phyloP scores from a whole-genome alignment of 1,140 invertebrate species.

The Drosophila lini region DNA sequence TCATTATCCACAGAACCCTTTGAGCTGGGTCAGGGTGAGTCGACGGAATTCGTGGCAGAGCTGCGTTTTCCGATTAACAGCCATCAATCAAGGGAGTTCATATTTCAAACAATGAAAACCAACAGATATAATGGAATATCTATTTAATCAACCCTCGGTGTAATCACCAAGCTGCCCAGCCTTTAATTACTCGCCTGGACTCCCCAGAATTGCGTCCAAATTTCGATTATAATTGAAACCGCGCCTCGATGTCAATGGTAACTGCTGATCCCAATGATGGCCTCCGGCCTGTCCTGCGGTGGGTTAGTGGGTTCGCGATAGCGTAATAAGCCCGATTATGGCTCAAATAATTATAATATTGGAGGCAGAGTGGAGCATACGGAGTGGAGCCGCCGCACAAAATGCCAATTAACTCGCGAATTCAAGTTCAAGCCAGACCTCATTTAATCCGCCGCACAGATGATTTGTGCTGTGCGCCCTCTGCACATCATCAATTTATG shows the following conservation, averaged over 20 bases:
- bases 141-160: constrained; percentile 44
- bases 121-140: constrained; percentile 28
- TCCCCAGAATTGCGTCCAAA: constrained; percentile 12
- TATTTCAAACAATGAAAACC: constrained; percentile 8
- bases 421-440: constrained; percentile 58
- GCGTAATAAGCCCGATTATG: constrained; percentile 65
- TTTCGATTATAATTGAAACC: constrained; percentile 66
- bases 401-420: constrained; percentile 67
- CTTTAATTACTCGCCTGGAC: constrained; percentile 31
- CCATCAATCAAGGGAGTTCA: constrained; percentile 39
- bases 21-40: constrained; percentile 62
- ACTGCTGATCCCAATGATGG: constrained; percentile 42
- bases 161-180: constrained; percentile 16
- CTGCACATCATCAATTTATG: constrained; percentile 63
- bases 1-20: constrained; percentile 60
- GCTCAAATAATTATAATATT: constrained; percentile 50
- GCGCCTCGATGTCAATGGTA: constrained; percentile 57
- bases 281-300: constrained; percentile 37
- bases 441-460: constrained; percentile 58
- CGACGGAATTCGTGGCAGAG: constrained; percentile 25
- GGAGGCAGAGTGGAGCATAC: constrained; percentile 10
- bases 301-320: constrained; percentile 47
- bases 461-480: constrained; percentile 53
- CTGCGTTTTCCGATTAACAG: constrained; percentile 20
- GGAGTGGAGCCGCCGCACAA: constrained; percentile 11